Conservation (phyloP, 23 tunicate genomes). For the Trididemnum clinides region DNA sequence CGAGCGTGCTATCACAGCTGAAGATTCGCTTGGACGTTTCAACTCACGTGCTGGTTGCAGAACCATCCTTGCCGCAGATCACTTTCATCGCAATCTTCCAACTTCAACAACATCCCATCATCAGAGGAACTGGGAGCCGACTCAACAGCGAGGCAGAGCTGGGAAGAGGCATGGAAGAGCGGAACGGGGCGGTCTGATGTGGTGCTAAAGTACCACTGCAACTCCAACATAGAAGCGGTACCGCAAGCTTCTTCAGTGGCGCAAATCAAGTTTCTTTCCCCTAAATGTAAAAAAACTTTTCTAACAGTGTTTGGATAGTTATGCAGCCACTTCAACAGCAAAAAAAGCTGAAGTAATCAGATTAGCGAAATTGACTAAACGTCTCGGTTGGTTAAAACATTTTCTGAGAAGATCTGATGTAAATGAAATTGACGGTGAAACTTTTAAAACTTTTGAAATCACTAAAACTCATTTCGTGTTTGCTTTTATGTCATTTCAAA, state of each 20-base stretch:
- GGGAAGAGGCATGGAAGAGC: conserved; percentile 19
- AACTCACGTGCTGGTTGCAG: conserved; percentile 54
- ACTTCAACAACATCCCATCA: not conserved
- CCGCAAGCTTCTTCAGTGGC: conserved; percentile 38
- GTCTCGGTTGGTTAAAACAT: not conserved
- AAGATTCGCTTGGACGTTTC: not conserved
- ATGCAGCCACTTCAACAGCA: no score
- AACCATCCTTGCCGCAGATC: conserved; percentile 60
- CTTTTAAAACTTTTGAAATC: no score
- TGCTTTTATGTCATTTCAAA: no score
- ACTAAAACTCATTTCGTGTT: no score
- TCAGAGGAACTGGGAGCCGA: conserved; percentile 43
- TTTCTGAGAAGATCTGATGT: no score
- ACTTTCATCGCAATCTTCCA: conserved; percentile 30
- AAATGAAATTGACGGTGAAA: no score
- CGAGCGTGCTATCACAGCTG: no score
- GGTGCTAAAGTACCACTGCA: not conserved
- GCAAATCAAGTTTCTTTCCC: not conserved
- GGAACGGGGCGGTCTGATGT: not conserved
- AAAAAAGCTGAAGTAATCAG: no score
- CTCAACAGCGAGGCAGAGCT: conserved; percentile 32
- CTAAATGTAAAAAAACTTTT: no score
- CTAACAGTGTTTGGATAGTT: no score
- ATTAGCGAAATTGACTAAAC: not conserved
- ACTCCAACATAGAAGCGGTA: not conserved